These are phyloP conservation scores for Melinaea marsaeus DNA, from an alignment of 2,888 invertebrate genomes.

Conservation along the genomic window DNA sequence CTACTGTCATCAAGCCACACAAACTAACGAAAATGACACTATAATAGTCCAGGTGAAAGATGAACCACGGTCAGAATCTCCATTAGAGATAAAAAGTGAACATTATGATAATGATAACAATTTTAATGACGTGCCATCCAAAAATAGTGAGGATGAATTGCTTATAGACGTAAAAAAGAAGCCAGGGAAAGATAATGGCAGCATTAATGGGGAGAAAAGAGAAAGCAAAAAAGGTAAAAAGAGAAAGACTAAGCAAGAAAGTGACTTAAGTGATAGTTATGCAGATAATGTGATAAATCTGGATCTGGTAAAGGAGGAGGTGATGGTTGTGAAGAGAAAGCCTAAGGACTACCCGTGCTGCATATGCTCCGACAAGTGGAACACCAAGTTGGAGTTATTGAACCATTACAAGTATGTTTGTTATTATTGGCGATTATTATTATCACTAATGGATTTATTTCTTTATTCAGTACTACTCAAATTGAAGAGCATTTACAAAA, in stretches of 20 bases:
- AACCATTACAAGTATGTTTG: constrained; percentile 62
- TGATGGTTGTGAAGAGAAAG: constrained; percentile 31
- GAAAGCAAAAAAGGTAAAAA: constrained; percentile 22
- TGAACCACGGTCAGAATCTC: constrained; percentile 43
- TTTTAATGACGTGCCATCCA: constrained; percentile 43
- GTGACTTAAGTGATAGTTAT: not conserved
- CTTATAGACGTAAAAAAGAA: constrained; percentile 30
- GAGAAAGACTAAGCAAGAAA: not conserved
- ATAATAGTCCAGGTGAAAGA: constrained; percentile 41
- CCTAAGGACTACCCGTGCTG: constrained; percentile 52
- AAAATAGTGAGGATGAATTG: constrained; percentile 57
- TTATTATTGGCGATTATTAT: not conserved
- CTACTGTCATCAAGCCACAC: constrained; percentile 48
- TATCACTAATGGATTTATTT: too few relatives aligned
- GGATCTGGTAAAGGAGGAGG: constrained; percentile 40
- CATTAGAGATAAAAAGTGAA: constrained; percentile 50
- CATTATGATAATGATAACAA: constrained; percentile 37
- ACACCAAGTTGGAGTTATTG: constrained; percentile 48
- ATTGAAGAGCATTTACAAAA: too few relatives aligned
- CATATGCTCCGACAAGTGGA: constrained; percentile 57
- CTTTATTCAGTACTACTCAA: not conserved
- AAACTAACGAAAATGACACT: constrained; percentile 44
- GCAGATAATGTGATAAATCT: constrained; percentile 34
- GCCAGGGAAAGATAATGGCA: not conserved
- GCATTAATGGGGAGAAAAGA: constrained; percentile 25